Conservation (phyloP, 2,797 vertebrate species). For the Enteromius viviparus region DNA sequence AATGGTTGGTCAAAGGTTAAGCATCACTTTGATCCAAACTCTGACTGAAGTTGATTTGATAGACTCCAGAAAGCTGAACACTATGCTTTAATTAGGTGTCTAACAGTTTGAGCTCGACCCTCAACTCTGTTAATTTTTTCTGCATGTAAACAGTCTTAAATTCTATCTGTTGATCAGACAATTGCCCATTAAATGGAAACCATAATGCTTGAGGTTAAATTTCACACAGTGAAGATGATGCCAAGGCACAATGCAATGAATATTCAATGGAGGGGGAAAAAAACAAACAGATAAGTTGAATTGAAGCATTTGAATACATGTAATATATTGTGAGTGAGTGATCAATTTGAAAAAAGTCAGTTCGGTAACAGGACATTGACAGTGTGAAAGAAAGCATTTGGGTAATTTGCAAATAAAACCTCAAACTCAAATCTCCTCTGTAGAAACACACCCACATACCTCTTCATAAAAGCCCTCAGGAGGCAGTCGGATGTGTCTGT, state of each 20-base stretch:
- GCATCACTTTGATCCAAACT: not conserved
- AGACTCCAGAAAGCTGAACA: not conserved
- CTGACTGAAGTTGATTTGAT: slow-evolving; percentile 11
- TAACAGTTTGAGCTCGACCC: not conserved
- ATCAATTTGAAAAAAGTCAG: slow-evolving; percentile 28
- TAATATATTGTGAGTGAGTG: slow-evolving; percentile 20
- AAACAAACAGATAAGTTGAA: not conserved
- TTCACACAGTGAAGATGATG: not conserved
- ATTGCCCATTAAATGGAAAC: not conserved
- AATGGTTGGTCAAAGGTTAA: not conserved
- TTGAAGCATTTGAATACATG: slow-evolving; percentile 1
- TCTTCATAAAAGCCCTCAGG: slow-evolving; percentile 64
- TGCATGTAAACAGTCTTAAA: not conserved
- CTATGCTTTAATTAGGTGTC: not conserved
- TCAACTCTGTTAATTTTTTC: not conserved
- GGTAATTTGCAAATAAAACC: slow-evolving; percentile 62
- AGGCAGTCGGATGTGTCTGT: slow-evolving; percentile 69
- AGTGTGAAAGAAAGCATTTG: slow-evolving; percentile 56
- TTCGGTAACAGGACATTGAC: slow-evolving; percentile 30
- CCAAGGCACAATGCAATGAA: slow-evolving; percentile 19
- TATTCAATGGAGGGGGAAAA: not conserved
- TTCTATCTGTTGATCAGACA: slow-evolving; percentile 21
- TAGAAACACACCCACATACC: slow-evolving; percentile 68
- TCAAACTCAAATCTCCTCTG: slow-evolving; percentile 53
- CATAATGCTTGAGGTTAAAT: not conserved